These are phyloP conservation scores for Tragulus kanchil DNA, from an alignment of 2,113 vertebrate genomes.

Conservation along the genomic window DNA sequence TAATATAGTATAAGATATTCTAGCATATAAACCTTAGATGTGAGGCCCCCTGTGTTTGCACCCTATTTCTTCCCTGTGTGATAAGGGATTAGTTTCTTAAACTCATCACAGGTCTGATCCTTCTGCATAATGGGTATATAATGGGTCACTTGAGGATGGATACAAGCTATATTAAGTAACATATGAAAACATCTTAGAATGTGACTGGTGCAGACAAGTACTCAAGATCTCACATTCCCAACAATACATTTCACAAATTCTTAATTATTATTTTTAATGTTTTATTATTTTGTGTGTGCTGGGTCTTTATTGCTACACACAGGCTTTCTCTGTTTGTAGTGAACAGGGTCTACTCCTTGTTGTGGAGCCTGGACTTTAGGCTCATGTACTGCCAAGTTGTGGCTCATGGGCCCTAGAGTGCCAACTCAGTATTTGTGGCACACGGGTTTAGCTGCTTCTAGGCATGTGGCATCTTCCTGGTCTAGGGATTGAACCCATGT, in stretches of 20 bases:
- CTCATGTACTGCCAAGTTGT: not conserved
- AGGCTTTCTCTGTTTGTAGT: not conserved
- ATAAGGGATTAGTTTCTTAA: not conserved
- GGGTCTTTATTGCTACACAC: not conserved
- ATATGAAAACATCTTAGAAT: not conserved
- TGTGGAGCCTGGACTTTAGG: not conserved
- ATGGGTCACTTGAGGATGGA: not conserved
- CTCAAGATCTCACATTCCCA: not conserved
- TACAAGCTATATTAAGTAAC: not conserved
- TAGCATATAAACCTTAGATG: not conserved
- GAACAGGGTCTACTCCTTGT: not conserved
- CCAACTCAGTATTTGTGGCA: not conserved
- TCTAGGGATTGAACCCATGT: not conserved
- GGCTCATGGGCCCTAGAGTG: accelerated
- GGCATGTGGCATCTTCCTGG: not conserved
- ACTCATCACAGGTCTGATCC: not conserved
- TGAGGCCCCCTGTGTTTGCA: not conserved
- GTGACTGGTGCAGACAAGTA: not conserved
- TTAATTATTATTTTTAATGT: not conserved
- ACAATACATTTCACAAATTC: not conserved
- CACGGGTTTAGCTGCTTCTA: not conserved
- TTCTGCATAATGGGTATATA: not conserved
- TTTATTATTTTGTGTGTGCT: not conserved
- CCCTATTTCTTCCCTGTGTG: not conserved
- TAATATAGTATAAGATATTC: not conserved